Evolutionary conservation across 2,888 invertebrate genomes (phyloP), one percentile per base, ranked within the genome.

Genomic region (Ptychoptera contaminata): DNA sequence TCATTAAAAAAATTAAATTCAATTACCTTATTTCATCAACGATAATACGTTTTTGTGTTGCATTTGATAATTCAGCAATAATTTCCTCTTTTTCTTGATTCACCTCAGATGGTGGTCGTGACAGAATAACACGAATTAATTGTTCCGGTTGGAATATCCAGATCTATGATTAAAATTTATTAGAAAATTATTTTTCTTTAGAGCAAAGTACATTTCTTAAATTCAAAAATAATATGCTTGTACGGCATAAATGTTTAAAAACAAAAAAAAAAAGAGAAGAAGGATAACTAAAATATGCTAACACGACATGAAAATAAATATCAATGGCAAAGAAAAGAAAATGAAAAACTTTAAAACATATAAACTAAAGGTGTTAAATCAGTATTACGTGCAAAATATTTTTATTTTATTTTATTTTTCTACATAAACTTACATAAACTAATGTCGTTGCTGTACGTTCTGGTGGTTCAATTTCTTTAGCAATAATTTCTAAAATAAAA

Each of bases 91-190:
- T 74, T 46, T 84, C 77, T 43, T 73, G 70, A 49, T 77, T 71
- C 0, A 86, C 84, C 61, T 82, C 80, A 51, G 79, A 74, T 5
- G 87, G 84, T 11, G 85, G 79, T 36, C 85, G 75, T 0, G 87
- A 87, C 14, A 92, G 69, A 49, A 90, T 87, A 48, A 93, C 79
- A 47, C 85, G 74, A 47, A 90, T 83, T 42, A 90, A 69, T 50
- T 91, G 82, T 0, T 81, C 78, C 0, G 82, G 79, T 57, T 88
- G 86, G 53, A 87, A 90, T 37, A 93, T 78, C 91, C 92, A 93
- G 10, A 92, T 73, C 88, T 90, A 56, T 10, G 59, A 32, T 32
- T 32, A 32, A 11, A 32, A 9, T 11, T 32, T 32, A 11, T 7
- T 32, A 32, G n/a, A 32, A 32, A 32, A 4, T 2, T 32, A 4